Percentiles rank a stretch among this genome's conserved stretches.
Conservation (phyloP, 64 coral and sea anemone species). For the Platygyra sinensis region DNA sequence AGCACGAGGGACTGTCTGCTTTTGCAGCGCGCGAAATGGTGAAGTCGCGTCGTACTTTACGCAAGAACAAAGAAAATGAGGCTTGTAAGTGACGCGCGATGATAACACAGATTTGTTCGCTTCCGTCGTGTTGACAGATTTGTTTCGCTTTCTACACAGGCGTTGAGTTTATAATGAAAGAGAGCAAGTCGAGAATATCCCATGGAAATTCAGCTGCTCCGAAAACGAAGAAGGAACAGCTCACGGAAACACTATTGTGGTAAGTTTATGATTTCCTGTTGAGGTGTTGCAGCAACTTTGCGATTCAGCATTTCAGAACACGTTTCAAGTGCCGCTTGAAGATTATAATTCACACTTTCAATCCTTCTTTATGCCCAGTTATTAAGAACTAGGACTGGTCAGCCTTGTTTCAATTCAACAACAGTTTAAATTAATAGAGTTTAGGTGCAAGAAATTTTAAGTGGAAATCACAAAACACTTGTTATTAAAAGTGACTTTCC, state of each 20-base stretch:
- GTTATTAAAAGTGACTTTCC: not conserved
- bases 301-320: not conserved
- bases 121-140: constrained; percentile 36
- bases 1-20: not conserved
- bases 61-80: not conserved
- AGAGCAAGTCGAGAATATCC: constrained; percentile 20
- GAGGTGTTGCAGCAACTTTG: not conserved
- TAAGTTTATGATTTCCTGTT: constrained; percentile 16
- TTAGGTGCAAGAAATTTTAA: constrained; percentile 2
- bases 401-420: not conserved
- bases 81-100: not conserved
- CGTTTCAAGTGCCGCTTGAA: constrained; percentile 22
- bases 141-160: not conserved
- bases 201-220: constrained; percentile 24
- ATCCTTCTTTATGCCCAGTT: not conserved
- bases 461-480: not conserved
- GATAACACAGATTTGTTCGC: not conserved
- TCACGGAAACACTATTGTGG: constrained; percentile 59
- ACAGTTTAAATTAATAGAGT: not conserved
- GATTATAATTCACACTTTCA: constrained; percentile 26
- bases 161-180: constrained; percentile 35
- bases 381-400: not conserved
- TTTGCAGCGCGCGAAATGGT: not conserved
- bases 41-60: not conserved
- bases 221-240: constrained; percentile 71